Percentiles rank a stretch among this genome's conserved stretches.
Conservation (phyloP, 2,888 invertebrate genomes). For the Neoitamus cyanurus region DNA sequence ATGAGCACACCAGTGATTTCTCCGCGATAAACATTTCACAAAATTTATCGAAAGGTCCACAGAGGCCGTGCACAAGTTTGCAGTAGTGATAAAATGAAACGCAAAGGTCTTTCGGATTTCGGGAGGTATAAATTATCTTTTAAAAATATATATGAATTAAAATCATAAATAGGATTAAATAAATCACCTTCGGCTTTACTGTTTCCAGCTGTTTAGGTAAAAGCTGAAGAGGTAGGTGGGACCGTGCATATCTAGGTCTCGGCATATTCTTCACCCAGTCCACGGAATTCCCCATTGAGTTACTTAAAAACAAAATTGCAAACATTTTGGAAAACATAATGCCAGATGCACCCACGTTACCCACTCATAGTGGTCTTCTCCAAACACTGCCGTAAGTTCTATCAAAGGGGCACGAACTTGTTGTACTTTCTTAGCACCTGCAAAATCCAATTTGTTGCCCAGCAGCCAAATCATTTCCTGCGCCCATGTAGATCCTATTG, state of each 20-base stretch:
- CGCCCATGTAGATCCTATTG: constrained; percentile 87
- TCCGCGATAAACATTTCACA: constrained; percentile 78
- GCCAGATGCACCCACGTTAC: constrained; percentile 68
- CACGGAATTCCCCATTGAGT: constrained; percentile 75
- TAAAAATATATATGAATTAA: constrained; percentile 15
- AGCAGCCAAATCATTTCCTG: constrained; percentile 95
- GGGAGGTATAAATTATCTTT: constrained; percentile 85
- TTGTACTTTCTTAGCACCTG: constrained; percentile 73
- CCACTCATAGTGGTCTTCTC: constrained; percentile 72
- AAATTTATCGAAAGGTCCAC: constrained; percentile 78
- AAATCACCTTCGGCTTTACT: constrained; percentile 76
- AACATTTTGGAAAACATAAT: not conserved
- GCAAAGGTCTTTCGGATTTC: constrained; percentile 91
- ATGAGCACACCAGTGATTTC: constrained; percentile 73
- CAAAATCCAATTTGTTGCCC: constrained; percentile 81
- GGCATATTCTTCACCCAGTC: constrained; percentile 75
- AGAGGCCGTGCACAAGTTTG: constrained; percentile 74
- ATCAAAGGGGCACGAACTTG: constrained; percentile 76
- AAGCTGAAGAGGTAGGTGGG: constrained; percentile 79
- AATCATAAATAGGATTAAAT: not conserved
- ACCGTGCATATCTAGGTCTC: constrained; percentile 80
- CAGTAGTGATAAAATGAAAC: constrained; percentile 91
- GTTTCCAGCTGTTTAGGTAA: constrained; percentile 74
- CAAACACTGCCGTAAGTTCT: constrained; percentile 76
- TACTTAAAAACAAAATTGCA: constrained; percentile 52